Base-by-base conservation (phyloP, 2,888 invertebrate genomes). In the Heliconius erato region DNA sequence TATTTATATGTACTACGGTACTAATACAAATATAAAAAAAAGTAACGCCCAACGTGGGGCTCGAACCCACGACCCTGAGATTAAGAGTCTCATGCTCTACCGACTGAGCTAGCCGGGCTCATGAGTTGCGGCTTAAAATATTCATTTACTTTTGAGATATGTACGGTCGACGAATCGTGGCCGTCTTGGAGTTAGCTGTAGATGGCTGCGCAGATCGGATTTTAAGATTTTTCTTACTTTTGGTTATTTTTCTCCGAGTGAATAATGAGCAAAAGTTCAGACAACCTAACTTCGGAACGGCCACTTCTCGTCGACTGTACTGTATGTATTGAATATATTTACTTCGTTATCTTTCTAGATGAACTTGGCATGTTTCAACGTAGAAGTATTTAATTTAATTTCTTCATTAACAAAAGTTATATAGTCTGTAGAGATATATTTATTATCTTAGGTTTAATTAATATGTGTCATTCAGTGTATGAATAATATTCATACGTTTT, bases 31-130 rank as follows among this genome's bases (percentile, higher is more conserved):
- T 86, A 72, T 84, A 84, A 88, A 85, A 88, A 85, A 82, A 59
- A 0, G 23, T 49, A 76, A 74, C 86, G 96, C 96, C 96, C 96
- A 96, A 96, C 96, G 96, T 96, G 96, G 96, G 96, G 96, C 96
- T 96, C 96, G 96, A 96, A 96, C 96, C 96, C 96, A 96, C 96
- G 96, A 96, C 96, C 96, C 96, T 96, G 96, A 96, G 96, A 96
- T 96, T 96, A 96, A 96, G 96, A 96, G 96, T 96, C 96, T 96
- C 96, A 96, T 96, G 96, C 96, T 96, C 96, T 96, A 95, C 95
- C 95, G 95, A 95, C 95, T 95, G 95, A 95, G 95, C 95, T 95
- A 95, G 95, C 95, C 95, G 95, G 95, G 95, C 95, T 90, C 77
- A 82, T 85, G 26, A 0, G 4, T 0, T 0, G 16, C 1, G 1